These are phyloP conservation scores for Australoheros scitulus DNA, from an alignment of 2,113 vertebrate species.

Conservation along the genomic window DNA sequence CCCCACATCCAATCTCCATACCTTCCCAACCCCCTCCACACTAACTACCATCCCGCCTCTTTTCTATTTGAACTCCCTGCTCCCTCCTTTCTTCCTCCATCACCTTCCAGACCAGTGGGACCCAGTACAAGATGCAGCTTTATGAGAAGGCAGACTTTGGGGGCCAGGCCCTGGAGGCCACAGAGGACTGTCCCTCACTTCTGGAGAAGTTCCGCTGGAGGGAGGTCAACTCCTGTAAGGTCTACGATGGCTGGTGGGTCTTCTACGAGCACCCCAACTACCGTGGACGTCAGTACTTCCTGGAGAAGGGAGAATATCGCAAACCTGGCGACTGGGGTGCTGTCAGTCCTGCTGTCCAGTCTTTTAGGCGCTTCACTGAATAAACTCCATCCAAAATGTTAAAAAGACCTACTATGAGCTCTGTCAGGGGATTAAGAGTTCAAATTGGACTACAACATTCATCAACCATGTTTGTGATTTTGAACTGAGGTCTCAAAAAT, in stretches of 20 bases:
- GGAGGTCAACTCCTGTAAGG: slow-evolving; percentile 90
- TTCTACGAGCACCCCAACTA: slow-evolving; percentile 94
- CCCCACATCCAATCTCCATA: not conserved
- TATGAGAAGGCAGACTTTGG: slow-evolving; percentile 91
- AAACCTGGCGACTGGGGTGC: slow-evolving; percentile 92
- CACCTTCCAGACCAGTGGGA: slow-evolving; percentile 80
- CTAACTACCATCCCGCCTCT: not conserved
- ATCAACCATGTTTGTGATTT: slow-evolving; percentile 23
- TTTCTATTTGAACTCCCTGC: not conserved
- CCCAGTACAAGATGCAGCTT: slow-evolving; percentile 88
- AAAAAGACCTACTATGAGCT: not conserved
- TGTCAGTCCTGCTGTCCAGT: slow-evolving; percentile 83
- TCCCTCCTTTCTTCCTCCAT: not conserved
- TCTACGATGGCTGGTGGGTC: slow-evolving; percentile 90
- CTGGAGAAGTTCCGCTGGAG: slow-evolving; percentile 87
- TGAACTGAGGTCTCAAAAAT: slow-evolving; percentile 69
- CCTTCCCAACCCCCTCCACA: slow-evolving; percentile 10
- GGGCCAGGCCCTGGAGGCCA: slow-evolving; percentile 87
- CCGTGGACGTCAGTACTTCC: slow-evolving; percentile 89
- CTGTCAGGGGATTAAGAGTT: slow-evolving; percentile 4
- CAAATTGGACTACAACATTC: not conserved
- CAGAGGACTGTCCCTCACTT: slow-evolving; percentile 89
- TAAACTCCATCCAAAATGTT: not conserved
- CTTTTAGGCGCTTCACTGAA: slow-evolving; percentile 83
- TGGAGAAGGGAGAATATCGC: slow-evolving; percentile 92